phyloP scores from a whole-genome alignment of 1,140 invertebrate species.

The Nephila pilipes region DNA sequence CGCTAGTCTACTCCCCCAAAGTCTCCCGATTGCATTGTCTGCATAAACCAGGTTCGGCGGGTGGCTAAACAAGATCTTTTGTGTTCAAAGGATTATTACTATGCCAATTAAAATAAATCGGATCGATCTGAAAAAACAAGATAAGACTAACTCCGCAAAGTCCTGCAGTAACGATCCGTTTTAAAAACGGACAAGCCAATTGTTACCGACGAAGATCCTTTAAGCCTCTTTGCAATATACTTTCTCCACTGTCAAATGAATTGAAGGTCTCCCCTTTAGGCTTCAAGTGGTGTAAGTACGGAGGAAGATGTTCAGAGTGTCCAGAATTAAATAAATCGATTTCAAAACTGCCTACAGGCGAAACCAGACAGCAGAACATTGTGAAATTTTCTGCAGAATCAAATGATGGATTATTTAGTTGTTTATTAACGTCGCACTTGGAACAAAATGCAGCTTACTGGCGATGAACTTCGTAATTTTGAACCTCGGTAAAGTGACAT shows the following conservation, averaged over 20 bases:
- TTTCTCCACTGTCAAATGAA: constrained; percentile 22
- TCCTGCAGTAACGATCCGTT: neutral
- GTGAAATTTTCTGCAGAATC: no score
- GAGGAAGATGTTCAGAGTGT: no score
- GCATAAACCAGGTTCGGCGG: neutral
- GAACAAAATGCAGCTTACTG: no score
- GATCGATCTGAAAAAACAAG: constrained; percentile 44
- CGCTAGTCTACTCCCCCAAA: neutral
- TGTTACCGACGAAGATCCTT: constrained; percentile 14
- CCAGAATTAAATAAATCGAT: no score
- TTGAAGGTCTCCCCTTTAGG: neutral
- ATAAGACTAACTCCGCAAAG: constrained; percentile 32
- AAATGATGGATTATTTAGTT: no score
- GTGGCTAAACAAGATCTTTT: constrained; percentile 18
- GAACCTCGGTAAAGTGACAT: no score
- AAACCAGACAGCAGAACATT: no score
- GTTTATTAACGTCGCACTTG: no score
- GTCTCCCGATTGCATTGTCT: neutral
- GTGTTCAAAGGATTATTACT: constrained; percentile 29
- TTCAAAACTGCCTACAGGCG: no score
- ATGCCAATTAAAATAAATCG: constrained; percentile 46
- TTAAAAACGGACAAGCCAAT: constrained; percentile 20
- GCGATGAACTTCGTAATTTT: no score
- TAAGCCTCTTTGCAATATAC: constrained; percentile 37
- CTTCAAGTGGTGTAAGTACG: neutral